Evolutionary conservation across 1,140 invertebrate genomes (phyloP).

Genomic region (Drosophila nigrodunni): DNA sequence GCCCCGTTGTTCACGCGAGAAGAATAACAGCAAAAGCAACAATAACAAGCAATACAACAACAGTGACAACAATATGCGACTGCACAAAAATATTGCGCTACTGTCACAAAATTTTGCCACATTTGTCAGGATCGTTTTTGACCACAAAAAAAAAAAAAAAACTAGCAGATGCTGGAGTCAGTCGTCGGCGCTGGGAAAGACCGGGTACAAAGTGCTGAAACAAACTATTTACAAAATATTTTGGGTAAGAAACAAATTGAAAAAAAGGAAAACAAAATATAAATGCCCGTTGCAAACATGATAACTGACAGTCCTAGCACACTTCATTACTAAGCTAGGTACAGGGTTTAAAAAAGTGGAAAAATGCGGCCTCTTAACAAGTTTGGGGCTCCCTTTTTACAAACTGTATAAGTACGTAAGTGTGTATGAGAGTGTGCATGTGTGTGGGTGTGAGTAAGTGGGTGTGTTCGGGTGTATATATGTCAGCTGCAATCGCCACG

Average conservation of each 20-base stretch:
- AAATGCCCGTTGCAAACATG: no score
- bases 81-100: constrained; percentile 24
- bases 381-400: constrained; percentile 1
- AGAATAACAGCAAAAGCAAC: neutral
- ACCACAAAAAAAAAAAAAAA: constrained; percentile 1
- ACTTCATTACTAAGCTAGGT: no score
- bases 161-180: neutral
- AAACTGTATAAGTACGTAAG: neutral
- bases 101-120: constrained; percentile 40
- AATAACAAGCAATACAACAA: neutral
- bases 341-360: neutral
- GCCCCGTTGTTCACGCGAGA: constrained; percentile 4
- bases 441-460: neutral
- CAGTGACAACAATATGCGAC: constrained; percentile 11
- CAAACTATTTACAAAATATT: no score
- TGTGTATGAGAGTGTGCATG: neutral
- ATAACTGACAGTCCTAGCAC: no score
- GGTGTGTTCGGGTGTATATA: constrained; percentile 5
- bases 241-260: no score
- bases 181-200: no score
- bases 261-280: no score
- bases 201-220: no score
- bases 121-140: constrained; percentile 33
- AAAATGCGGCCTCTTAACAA: constrained; percentile 15
- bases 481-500: constrained; percentile 33